Conservation (phyloP, 2,113 vertebrate species). For the Herpetotheres cachinnans region DNA sequence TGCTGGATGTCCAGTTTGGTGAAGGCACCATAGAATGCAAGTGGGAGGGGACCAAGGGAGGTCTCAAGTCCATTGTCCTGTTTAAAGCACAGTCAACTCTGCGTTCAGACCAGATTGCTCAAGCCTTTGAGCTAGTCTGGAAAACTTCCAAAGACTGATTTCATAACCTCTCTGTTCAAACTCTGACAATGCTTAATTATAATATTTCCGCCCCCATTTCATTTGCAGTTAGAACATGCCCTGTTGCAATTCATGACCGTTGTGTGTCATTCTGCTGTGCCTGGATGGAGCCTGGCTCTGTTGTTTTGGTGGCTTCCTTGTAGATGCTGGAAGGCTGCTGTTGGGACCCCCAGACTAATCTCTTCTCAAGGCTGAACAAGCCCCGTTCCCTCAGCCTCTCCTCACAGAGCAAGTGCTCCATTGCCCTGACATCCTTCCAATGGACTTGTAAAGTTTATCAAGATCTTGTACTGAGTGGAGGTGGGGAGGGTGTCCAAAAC, state of each 20-base stretch:
- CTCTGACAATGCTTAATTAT: not conserved
- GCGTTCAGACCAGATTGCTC: not conserved
- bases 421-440: not conserved
- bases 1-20: not conserved
- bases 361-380: not conserved
- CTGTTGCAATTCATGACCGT: not conserved
- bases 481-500: not conserved
- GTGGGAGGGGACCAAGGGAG: not conserved
- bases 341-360: not conserved
- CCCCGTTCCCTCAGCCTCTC: not conserved
- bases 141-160: not conserved
- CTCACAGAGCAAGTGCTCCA: not conserved
- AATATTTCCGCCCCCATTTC: not conserved
- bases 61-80: no score
- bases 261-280: not conserved
- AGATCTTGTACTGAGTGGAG: not conserved
- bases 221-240: not conserved
- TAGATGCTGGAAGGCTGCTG: not conserved
- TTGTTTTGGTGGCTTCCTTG: not conserved
- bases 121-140: not conserved
- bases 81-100: not conserved
- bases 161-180: not conserved
- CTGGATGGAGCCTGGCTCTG: not conserved
- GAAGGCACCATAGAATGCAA: not conserved
- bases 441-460: not conserved